Conservation (phyloP, 2,888 invertebrate genomes). For the Apodemia zela region DNA sequence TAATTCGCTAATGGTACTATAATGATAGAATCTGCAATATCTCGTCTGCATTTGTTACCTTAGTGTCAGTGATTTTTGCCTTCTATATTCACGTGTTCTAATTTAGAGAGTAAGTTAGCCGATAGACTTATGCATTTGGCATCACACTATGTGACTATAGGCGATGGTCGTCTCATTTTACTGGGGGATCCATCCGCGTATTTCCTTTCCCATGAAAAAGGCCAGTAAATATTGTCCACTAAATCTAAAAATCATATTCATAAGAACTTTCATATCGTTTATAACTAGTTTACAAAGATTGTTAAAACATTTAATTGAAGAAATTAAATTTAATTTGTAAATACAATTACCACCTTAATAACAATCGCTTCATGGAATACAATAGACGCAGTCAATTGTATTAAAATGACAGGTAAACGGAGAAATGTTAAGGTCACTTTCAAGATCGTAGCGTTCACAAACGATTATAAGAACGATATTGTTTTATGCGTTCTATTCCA, state of each 20-base stretch:
- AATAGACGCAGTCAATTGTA: background rate
- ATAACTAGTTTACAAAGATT: background rate
- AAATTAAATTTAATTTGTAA: background rate
- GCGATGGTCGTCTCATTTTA: too few species aligned
- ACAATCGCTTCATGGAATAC: background rate
- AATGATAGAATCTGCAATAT: too few species aligned
- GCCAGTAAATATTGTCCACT: background rate
- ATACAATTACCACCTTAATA: background rate
- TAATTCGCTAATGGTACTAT: too few species aligned
- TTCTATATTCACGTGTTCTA: too few species aligned
- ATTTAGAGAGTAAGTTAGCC: too few species aligned
- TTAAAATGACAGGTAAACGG: background rate
- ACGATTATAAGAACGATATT: background rate
- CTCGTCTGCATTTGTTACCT: too few species aligned
- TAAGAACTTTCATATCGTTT: background rate
- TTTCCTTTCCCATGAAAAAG: too few species aligned
- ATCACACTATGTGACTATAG: too few species aligned
- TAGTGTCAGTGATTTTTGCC: too few species aligned
- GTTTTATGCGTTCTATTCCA: too few species aligned
- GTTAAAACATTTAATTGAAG: background rate
- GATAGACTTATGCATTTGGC: too few species aligned
- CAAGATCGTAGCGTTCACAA: background rate
- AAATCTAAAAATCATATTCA: background rate
- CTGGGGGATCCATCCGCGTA: too few species aligned
- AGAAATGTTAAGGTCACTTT: constrained; percentile 2